A percentile compares a stretch with the other conserved stretches of the same genome.
These are phyloP conservation scores for Furcifer pardalis DNA, from an alignment of 2,797 vertebrate genomes.

Conservation along the genomic window DNA sequence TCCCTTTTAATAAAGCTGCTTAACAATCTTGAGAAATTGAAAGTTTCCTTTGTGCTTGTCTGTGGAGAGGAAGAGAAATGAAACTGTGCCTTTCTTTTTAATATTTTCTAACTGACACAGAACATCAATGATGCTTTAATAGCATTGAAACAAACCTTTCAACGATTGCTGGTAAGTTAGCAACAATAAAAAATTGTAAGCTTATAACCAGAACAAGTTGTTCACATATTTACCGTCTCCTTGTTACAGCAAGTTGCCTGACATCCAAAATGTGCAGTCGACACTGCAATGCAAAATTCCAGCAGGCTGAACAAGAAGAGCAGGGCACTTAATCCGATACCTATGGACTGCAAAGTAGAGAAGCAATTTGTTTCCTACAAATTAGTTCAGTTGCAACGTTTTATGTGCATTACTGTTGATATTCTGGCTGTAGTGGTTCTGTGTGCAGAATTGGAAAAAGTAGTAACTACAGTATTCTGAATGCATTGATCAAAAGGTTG, in stretches of 20 bases:
- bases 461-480: neutral
- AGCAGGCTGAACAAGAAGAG: constrained; percentile 60
- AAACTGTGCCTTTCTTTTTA: too few species aligned
- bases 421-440: too few species aligned
- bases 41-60: too few species aligned
- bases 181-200: too few species aligned
- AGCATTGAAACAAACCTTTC: too few species aligned
- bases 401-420: neutral
- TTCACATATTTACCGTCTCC: constrained; percentile 35
- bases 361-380: neutral
- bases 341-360: constrained; percentile 42
- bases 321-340: constrained; percentile 39
- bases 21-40: too few species aligned
- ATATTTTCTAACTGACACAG: too few species aligned
- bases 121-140: too few species aligned
- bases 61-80: too few species aligned
- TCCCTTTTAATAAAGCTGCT: too few species aligned
- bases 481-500: neutral
- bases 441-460: too few species aligned
- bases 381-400: neutral
- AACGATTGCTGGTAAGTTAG: too few species aligned
- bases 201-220: neutral
- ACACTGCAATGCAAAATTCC: constrained; percentile 59
- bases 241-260: constrained; percentile 34
- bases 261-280: constrained; percentile 55